Conservation (phyloP, 2,113 vertebrate genomes). For the Turnix velox region DNA sequence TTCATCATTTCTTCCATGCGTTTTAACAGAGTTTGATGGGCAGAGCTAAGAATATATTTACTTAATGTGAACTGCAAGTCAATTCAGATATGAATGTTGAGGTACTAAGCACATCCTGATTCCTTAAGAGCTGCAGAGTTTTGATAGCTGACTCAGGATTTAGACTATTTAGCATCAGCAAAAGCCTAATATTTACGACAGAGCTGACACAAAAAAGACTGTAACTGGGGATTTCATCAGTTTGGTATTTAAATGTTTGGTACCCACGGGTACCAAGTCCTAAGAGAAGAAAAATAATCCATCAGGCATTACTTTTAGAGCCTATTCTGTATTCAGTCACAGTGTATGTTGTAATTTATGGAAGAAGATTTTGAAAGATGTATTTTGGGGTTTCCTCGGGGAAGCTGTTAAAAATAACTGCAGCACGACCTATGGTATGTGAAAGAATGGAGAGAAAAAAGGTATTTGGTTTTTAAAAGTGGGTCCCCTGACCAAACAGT, state of each 20-base stretch:
- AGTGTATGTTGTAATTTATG: background rate
- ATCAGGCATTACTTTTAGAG: background rate
- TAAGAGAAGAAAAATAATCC: background rate
- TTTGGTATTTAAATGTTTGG: constrained; percentile 17
- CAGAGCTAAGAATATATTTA: constrained; percentile 39
- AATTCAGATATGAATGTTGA: constrained; percentile 28
- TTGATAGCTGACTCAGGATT: constrained; percentile 61
- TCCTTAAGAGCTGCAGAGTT: constrained; percentile 17
- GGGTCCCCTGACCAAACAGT: background rate
- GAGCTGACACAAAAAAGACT: constrained; percentile 21
- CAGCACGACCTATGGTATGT: background rate
- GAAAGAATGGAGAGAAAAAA: background rate
- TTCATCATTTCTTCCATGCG: background rate
- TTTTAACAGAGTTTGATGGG: constrained; percentile 16
- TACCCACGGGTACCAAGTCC: background rate
- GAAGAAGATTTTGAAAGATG: background rate
- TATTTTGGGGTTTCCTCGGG: background rate
- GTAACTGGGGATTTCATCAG: constrained; percentile 21
- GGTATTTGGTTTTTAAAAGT: accelerated
- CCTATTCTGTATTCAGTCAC: background rate
- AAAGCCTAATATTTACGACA: constrained; percentile 44
- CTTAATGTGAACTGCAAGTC: constrained; percentile 46
- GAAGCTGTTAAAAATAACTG: background rate
- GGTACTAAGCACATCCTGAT: constrained; percentile 35
- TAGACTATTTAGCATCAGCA: constrained; percentile 53